A percentile compares a stretch with the other conserved stretches of the same genome.
phyloP scores from a whole-genome alignment of 2,113 vertebrate species.

The Pseudorasbora parva region DNA sequence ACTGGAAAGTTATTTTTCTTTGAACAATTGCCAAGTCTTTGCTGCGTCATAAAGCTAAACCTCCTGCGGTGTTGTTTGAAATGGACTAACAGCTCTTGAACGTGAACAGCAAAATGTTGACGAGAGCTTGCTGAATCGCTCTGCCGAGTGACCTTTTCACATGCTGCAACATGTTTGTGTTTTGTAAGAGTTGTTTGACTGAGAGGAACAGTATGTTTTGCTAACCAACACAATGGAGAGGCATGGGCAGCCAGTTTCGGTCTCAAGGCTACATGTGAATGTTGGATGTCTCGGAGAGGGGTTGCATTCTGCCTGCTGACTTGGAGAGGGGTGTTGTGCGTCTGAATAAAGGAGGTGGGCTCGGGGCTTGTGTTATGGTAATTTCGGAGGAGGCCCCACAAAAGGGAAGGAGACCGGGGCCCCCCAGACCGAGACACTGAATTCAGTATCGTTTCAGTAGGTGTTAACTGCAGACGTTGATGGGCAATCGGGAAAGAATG shows the following conservation, averaged over 20 bases:
- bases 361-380: conserved; percentile 50
- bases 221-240: conserved; percentile 12
- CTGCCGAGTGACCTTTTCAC: conserved; percentile 1
- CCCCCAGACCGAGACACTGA: conserved; percentile 31
- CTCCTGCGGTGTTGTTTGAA: not conserved
- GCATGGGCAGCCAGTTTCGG: not conserved
- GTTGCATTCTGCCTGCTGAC: conserved; percentile 7
- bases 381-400: conserved; percentile 46
- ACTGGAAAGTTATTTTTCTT: not conserved
- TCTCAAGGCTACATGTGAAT: conserved; percentile 22
- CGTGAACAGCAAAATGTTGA: conserved; percentile 11
- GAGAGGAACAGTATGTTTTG: conserved; percentile 15
- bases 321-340: conserved; percentile 17
- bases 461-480: conserved; percentile 50
- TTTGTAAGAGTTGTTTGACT: conserved; percentile 15
- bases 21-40: not conserved
- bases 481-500: conserved; percentile 31
- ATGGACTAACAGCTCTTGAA: not conserved
- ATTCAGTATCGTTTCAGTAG: conserved; percentile 31
- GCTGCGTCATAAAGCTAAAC: not conserved
- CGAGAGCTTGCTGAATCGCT: not conserved
- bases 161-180: conserved; percentile 32
- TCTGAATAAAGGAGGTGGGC: conserved; percentile 44
- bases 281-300: not conserved
- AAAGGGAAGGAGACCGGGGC: conserved; percentile 33